phyloP scores from a whole-genome alignment of 2,888 invertebrate genomes.

The Invenusta paracnida region DNA sequence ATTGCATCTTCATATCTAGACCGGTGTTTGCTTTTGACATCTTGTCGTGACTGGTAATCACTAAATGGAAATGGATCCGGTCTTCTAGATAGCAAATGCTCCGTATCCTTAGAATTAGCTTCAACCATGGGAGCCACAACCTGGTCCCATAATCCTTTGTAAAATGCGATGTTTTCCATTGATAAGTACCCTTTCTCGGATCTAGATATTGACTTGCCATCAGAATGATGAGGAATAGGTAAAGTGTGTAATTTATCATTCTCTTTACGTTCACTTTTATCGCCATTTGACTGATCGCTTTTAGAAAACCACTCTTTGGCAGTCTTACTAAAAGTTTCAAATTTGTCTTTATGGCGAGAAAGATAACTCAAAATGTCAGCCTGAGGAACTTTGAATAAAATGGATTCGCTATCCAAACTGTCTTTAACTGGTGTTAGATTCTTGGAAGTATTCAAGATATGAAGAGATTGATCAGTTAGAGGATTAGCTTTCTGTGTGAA shows the following conservation, averaged over 20 bases:
- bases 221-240: no score
- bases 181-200: background rate
- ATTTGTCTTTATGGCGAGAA: background rate
- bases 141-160: slow-evolving; percentile 4
- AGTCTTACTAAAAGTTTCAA: background rate
- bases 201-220: no score
- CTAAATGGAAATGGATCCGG: background rate
- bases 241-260: background rate
- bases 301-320: background rate
- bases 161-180: background rate
- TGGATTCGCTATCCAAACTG: background rate
- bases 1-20: no score
- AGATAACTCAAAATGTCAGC: background rate
- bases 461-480: background rate
- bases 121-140: background rate
- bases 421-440: background rate
- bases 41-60: background rate
- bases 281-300: background rate
- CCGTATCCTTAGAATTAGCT: background rate
- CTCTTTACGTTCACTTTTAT: background rate
- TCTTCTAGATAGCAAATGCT: background rate
- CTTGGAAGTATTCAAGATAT: background rate
- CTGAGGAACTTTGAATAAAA: background rate
- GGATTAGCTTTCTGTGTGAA: background rate
- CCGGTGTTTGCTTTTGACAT: background rate